A percentile compares a stretch with the other conserved stretches of the same genome.
Evolutionary conservation across 1,140 invertebrate genomes (phyloP).

Genomic region (Apis mellifera): Amel_HAv3.1 CM009940.2:9391001-9391500

Average conservation of each 20-base stretch:
- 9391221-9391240: slow-evolving; percentile 47
- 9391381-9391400: neutral
- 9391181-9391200: slow-evolving; percentile 45
- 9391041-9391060: neutral
- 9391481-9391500: neutral
- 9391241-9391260: slow-evolving; percentile 39
- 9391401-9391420: neutral
- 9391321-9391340: neutral
- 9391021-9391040: neutral
- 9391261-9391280: neutral
- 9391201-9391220: slow-evolving; percentile 51
- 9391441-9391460: slow-evolving; percentile 10
- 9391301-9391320: neutral
- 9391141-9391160: slow-evolving; percentile 6
- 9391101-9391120: neutral
- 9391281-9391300: neutral
- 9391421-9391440: neutral
- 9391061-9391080: neutral
- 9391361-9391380: neutral
- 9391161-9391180: slow-evolving; percentile 22
- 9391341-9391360: neutral
- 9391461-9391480: slow-evolving; percentile 14
- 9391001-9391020: neutral
- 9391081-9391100: neutral
- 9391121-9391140: neutral